phyloP scores from a whole-genome alignment of 2,797 vertebrate species.

The Myotis findleyi region DNA sequence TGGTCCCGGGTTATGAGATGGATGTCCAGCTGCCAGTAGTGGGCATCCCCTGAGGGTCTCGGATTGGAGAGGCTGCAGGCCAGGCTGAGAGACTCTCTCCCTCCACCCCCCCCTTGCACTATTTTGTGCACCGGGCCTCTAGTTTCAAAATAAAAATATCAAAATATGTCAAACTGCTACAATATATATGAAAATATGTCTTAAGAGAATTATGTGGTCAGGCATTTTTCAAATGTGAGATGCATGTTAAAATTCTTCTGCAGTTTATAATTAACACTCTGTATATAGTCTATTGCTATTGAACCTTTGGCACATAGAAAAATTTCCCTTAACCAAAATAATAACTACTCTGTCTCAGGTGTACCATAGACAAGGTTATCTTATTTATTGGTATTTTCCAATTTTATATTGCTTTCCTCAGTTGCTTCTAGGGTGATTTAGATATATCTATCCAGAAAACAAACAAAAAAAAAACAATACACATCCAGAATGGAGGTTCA shows the following conservation, averaged over 20 bases:
- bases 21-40: too few species aligned
- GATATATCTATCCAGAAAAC: neutral
- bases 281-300: neutral
- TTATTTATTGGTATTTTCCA: neutral
- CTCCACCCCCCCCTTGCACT: rapidly evolving
- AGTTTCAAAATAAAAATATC: conserved; percentile 7
- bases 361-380: neutral
- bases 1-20: too few species aligned
- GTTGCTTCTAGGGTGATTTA: neutral
- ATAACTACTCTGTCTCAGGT: neutral
- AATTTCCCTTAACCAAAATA: neutral
- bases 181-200: neutral
- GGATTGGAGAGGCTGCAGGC: too few species aligned
- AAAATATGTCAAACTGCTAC: neutral
- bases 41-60: too few species aligned
- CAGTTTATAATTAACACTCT: neutral
- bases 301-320: neutral
- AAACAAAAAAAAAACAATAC: neutral
- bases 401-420: neutral
- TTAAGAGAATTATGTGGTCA: neutral
- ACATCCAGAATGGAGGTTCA: neutral
- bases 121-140: too few species aligned
- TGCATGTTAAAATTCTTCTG: neutral
- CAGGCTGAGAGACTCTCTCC: too few species aligned
- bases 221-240: neutral